These are phyloP conservation scores for Physella acuta DNA, from an alignment of 1,140 invertebrate species.

Conservation along the genomic window DNA sequence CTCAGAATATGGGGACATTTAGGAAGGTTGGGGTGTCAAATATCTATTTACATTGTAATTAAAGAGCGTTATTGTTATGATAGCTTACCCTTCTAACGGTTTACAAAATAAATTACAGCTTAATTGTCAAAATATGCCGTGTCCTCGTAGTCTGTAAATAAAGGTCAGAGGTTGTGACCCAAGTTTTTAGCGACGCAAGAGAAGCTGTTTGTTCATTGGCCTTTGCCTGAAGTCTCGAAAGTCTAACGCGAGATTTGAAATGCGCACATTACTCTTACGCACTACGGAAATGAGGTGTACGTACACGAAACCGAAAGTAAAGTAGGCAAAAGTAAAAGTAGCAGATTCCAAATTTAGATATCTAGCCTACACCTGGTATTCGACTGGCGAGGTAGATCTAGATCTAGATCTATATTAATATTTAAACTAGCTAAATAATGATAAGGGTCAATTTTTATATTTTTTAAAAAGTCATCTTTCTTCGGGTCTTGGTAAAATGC, in stretches of 20 bases:
- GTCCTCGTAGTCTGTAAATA: conserved; percentile 45
- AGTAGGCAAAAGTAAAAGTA: no score
- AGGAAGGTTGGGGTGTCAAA: not conserved
- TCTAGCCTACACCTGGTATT: no score
- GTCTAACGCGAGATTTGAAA: conserved; percentile 28
- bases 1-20: not conserved
- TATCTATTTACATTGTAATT: not conserved
- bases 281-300: not conserved
- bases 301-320: conserved; percentile 16
- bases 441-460: no score
- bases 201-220: conserved; percentile 45
- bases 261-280: conserved; percentile 26
- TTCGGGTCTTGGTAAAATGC: no score
- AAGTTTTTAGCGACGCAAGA: conserved; percentile 38
- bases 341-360: no score
- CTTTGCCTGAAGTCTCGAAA: conserved; percentile 40
- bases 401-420: no score
- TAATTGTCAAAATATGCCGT: conserved; percentile 23
- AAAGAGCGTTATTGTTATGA: not conserved
- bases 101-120: conserved; percentile 17
- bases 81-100: not conserved
- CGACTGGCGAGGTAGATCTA: no score
- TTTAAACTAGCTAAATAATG: no score
- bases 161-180: conserved; percentile 60
- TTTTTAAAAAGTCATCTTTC: no score